phyloP scores from a whole-genome alignment of 2,888 invertebrate species.

The Chrysina gloriosa region DNA sequence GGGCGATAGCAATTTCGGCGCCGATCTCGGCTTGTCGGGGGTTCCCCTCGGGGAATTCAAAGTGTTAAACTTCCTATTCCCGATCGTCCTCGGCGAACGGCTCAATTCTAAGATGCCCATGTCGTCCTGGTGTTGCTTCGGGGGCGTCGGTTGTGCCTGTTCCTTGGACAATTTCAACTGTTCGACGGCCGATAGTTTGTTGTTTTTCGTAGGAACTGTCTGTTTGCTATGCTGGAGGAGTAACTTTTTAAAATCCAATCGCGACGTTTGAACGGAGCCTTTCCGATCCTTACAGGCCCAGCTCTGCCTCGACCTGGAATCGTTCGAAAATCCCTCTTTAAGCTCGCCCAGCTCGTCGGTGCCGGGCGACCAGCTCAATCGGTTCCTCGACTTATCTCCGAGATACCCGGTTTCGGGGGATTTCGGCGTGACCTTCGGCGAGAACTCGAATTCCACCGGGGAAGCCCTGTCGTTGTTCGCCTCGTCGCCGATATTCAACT shows the following conservation, averaged over 20 bases:
- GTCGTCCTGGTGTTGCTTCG: conserved; percentile 45
- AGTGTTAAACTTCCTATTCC: conserved; percentile 70
- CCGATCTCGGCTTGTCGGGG: conserved; percentile 58
- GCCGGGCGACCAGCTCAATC: conserved; percentile 76
- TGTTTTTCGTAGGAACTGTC: conserved; percentile 69
- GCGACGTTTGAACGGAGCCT: conserved; percentile 77
- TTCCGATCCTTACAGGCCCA: conserved; percentile 74
- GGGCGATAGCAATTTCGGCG: conserved; percentile 75
- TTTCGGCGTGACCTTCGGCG: conserved; percentile 53
- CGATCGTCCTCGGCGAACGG: conserved; percentile 77
- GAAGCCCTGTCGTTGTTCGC: conserved; percentile 66
- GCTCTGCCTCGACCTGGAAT: conserved; percentile 63
- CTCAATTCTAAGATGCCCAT: conserved; percentile 77
- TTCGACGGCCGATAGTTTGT: conserved; percentile 81
- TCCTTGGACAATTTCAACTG: conserved; percentile 78
- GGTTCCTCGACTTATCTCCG: conserved; percentile 67
- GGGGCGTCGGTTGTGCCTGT: conserved; percentile 60
- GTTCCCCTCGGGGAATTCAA: conserved; percentile 68
- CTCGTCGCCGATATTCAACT: conserved; percentile 74
- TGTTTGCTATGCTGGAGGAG: conserved; percentile 81
- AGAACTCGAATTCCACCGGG: conserved; percentile 63
- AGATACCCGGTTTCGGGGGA: conserved; percentile 74
- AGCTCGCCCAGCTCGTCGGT: conserved; percentile 59
- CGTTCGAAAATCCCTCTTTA: conserved; percentile 59
- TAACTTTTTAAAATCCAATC: conserved; percentile 86